Conservation (phyloP, 2,113 vertebrate genomes). For the Acanthochromis polyacanthus region DNA sequence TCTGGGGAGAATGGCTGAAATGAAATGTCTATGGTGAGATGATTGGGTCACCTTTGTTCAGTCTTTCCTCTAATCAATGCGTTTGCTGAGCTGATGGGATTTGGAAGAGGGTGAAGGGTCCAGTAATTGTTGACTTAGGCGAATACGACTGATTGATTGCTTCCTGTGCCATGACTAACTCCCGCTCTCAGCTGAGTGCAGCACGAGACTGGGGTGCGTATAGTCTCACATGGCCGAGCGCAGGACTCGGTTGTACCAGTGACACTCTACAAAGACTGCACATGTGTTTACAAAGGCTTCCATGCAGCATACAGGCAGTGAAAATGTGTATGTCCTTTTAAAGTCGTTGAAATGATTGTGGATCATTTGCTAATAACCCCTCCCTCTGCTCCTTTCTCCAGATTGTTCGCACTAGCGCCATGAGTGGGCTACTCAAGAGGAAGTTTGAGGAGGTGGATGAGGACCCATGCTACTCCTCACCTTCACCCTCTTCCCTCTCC, state of each 20-base stretch:
- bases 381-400: constrained; percentile 60
- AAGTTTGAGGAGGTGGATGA: constrained; percentile 95
- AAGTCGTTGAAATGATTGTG: constrained; percentile 1
- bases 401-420: constrained; percentile 85
- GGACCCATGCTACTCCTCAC: constrained; percentile 90
- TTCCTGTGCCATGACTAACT: constrained; percentile 72
- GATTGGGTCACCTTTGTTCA: constrained; percentile 51
- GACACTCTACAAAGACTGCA: not conserved
- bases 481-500: constrained; percentile 90
- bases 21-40: constrained; percentile 17
- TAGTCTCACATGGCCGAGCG: constrained; percentile 49
- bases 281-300: not conserved
- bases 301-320: not conserved
- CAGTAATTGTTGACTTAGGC: constrained; percentile 82
- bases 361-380: constrained; percentile 32
- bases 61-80: constrained; percentile 73
- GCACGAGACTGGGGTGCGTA: constrained; percentile 33
- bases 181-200: constrained; percentile 62
- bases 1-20: constrained; percentile 30
- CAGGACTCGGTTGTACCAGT: constrained; percentile 29
- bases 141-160: constrained; percentile 81
- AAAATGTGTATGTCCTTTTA: not conserved
- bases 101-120: constrained; percentile 77
- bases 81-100: constrained; percentile 78
- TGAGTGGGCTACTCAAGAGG: constrained; percentile 94